Evolutionary conservation across 2,888 invertebrate species (phyloP).

Genomic region (Gymnoscelis rufifasciata): DNA sequence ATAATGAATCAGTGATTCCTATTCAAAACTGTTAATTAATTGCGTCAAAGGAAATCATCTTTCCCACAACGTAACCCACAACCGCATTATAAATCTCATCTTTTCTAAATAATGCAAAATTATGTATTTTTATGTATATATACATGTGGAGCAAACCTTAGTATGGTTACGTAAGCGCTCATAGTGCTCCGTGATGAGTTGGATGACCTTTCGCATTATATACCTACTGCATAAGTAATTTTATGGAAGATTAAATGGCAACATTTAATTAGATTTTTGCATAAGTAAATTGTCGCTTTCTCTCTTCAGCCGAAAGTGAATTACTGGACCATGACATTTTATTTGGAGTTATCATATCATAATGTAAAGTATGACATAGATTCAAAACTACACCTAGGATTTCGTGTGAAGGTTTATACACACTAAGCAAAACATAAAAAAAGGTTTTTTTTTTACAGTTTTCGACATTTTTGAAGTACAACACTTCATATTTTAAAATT

Average conservation of each 20-base stretch:
- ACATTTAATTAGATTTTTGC: too few relatives aligned
- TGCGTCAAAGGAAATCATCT: not conserved
- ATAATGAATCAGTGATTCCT: not conserved
- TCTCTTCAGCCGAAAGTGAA: too few relatives aligned
- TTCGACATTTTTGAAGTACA: too few relatives aligned
- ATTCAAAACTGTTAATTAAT: conserved; percentile 9
- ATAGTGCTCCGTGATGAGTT: conserved; percentile 20
- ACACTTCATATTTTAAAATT: too few relatives aligned
- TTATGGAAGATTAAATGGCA: too few relatives aligned
- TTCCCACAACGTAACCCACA: conserved; percentile 1
- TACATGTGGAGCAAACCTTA: conserved; percentile 31
- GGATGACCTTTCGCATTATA: conserved; percentile 58
- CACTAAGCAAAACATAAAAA: too few relatives aligned
- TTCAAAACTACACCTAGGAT: too few relatives aligned
- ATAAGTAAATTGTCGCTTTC: too few relatives aligned
- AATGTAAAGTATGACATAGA: too few relatives aligned
- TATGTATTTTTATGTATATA: conserved; percentile 18
- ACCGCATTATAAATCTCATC: conserved; percentile 15
- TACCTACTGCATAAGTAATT: conserved; percentile 45
- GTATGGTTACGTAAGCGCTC: conserved; percentile 44
- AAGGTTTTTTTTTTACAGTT: too few relatives aligned
- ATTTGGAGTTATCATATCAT: not conserved
- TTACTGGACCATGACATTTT: too few relatives aligned
- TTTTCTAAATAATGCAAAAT: conserved; percentile 17
- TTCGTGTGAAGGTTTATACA: too few relatives aligned